Evolutionary conservation across 2,888 invertebrate species (phyloP).

Genomic region (Cryptophagus acutangulus): DNA sequence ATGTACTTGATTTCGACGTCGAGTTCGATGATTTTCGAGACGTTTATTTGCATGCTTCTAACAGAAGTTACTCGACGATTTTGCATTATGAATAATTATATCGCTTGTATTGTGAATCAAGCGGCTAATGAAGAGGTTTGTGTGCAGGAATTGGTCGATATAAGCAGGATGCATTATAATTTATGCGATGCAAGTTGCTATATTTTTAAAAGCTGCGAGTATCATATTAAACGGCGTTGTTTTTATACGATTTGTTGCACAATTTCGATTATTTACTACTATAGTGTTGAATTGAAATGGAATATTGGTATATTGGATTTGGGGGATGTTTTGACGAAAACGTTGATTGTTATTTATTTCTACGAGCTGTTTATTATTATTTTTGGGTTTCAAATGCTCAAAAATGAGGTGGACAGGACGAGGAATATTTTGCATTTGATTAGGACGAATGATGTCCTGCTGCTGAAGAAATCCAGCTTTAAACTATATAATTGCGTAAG

Average conservation of each 20-base stretch:
- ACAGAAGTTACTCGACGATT: background rate
- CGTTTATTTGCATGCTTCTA: background rate
- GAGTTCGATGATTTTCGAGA: background rate
- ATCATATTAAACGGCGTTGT: background rate
- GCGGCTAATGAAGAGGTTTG: constrained; percentile 1
- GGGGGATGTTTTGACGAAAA: background rate
- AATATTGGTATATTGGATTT: background rate
- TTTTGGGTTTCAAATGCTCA: background rate
- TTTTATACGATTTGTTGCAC: background rate
- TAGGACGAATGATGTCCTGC: too few relatives aligned
- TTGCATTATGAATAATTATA: background rate
- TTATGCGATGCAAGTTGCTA: constrained; percentile 1
- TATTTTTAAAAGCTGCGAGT: background rate
- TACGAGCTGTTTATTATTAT: background rate
- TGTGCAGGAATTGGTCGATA: background rate
- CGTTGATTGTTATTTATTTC: background rate
- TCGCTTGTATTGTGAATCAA: too few relatives aligned
- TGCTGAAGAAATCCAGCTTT: too few relatives aligned
- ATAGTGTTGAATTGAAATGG: background rate
- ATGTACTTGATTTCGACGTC: background rate
- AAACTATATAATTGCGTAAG: too few relatives aligned
- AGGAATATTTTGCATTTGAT: too few relatives aligned
- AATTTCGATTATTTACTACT: constrained; percentile 3
- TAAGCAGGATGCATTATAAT: background rate
- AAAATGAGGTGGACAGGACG: background rate